Percentiles rank a stretch among this genome's conserved stretches.
Conservation (phyloP, 2,888 invertebrate species). For the Mellilla xanthometata region DNA sequence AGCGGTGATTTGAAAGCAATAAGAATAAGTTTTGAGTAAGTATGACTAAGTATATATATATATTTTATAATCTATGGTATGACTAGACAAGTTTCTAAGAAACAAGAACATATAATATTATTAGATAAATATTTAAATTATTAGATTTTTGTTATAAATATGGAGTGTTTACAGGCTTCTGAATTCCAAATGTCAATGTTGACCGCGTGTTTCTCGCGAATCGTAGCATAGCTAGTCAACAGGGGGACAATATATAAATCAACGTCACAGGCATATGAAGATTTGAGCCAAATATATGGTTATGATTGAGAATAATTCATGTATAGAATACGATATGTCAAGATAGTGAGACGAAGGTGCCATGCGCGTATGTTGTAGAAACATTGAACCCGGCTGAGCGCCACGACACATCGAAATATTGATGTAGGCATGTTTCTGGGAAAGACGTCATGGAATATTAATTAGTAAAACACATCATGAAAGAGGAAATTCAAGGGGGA, state of each 20-base stretch:
- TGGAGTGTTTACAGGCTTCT: conserved; percentile 12
- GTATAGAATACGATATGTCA: conserved; percentile 30
- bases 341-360: conserved; percentile 33
- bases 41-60: no score
- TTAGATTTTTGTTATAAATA: conserved; percentile 8
- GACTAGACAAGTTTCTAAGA: no score
- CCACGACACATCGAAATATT: conserved; percentile 3
- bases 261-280: conserved; percentile 18
- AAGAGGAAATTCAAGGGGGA: conserved; percentile 24
- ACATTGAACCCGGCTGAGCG: conserved; percentile 44
- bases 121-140: not conserved
- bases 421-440: conserved; percentile 2
- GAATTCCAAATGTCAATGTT: conserved; percentile 4
- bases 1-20: no score
- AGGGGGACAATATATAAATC: conserved; percentile 17
- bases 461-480: conserved; percentile 2
- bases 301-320: conserved; percentile 31
- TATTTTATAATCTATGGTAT: no score
- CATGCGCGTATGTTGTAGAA: conserved; percentile 36
- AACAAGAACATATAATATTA: no score
- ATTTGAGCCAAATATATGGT: conserved; percentile 22
- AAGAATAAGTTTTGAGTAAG: no score
- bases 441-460: conserved; percentile 15
- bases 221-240: conserved; percentile 8
- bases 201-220: conserved; percentile 6